Base-by-base conservation (phyloP, 2,888 invertebrate genomes). In the Pomacea canaliculata region DNA sequence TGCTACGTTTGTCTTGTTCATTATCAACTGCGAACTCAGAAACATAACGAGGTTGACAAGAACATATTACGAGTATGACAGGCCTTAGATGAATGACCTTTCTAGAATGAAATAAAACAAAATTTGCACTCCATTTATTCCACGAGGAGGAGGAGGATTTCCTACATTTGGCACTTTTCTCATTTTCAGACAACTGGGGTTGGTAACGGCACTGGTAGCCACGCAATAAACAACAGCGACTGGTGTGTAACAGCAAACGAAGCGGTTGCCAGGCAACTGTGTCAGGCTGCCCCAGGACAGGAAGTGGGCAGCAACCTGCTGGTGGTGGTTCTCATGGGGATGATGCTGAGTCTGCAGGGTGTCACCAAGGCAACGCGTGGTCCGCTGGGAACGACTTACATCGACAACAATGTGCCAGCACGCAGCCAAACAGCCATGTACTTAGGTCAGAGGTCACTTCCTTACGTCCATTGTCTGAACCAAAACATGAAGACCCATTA, bases 351-450 rank as follows among this genome's bases (percentile, higher is more conserved):
- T 12, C 51, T 83, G 12, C 83, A 85, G 71, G 86, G 86, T 5
- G 69, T 84, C 13, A 83, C 82, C n/a, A 85, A 84, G 70, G 76
- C 85, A 0, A 83, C 85, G 0, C 69, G 84, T 7, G 69, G 79
- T 5, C 79, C 86, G 0, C 76, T 86, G 13, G 77, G 81, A 49
- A 83, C 79, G 1, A 65, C 82, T 16, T 85, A 83, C 76, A 70
- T 86, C 18, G 86, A 86, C 73, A 83, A 82, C 74, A 85, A 85
- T 72, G 68, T 76, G 0, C 23, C 27, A 7, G 1, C n/a, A 19
- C 48, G 49, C 16, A 23, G 48, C 65, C 59, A 27, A 18, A 63
- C 63, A 2, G 74, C 49, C 13, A 19, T 63, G 23, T 48, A 75
- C 51, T 9, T 69, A 19, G 74, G 70, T 76, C 48, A 76, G 60